These are phyloP conservation scores for Philonicus albiceps DNA, from an alignment of 2,888 invertebrate genomes.

Conservation along the genomic window DNA sequence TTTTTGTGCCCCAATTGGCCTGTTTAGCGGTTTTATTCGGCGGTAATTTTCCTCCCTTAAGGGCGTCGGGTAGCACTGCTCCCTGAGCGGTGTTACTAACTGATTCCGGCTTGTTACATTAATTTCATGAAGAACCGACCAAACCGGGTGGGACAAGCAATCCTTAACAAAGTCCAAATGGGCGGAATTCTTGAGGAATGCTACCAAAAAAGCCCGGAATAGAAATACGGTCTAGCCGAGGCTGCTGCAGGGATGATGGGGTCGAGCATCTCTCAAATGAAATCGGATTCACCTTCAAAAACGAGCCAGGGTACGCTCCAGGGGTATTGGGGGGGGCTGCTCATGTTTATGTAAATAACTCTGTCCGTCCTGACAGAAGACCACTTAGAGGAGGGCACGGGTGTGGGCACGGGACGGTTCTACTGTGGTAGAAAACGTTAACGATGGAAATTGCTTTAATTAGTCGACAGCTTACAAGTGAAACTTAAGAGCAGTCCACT, in stretches of 20 bases:
- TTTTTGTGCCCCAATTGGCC: not conserved
- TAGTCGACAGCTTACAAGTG: not conserved
- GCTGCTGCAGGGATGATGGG: not conserved
- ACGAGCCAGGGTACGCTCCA: not conserved
- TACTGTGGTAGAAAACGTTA: not conserved
- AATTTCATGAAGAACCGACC: not conserved
- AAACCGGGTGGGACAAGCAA: not conserved
- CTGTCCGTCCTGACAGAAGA: not conserved
- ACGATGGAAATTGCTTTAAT: constrained; percentile 3
- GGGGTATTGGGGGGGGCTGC: not conserved
- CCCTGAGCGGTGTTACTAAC: not conserved
- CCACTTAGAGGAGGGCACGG: not conserved
- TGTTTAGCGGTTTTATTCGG: constrained; percentile 4
- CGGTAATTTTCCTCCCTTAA: not conserved
- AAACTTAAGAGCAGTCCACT: not conserved
- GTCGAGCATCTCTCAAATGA: not conserved
- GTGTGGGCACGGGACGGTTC: not conserved
- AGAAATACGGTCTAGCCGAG: not conserved
- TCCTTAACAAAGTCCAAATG: not conserved
- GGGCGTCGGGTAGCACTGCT: not conserved
- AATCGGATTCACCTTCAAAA: constrained; percentile 27
- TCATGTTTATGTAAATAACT: constrained; percentile 18
- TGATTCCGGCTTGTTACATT: not conserved
- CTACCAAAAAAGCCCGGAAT: not conserved
- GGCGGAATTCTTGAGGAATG: constrained; percentile 9